Conservation (phyloP, 2,888 invertebrate species). For the Scrobipalpa costella region DNA sequence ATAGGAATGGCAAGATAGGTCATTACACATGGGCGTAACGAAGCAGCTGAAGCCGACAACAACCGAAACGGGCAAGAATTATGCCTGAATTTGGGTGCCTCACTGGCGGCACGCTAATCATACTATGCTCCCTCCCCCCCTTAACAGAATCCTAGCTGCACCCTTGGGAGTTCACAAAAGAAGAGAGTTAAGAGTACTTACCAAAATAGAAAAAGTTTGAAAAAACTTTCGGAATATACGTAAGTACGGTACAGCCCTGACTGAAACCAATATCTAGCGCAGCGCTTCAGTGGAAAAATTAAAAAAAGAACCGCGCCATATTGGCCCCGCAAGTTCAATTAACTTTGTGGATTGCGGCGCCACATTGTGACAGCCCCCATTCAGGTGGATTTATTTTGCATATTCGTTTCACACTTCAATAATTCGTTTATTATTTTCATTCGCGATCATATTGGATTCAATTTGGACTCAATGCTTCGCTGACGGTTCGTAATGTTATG, state of each 20-base stretch:
- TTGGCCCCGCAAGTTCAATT: slow-evolving; percentile 78
- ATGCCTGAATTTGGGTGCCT: no score
- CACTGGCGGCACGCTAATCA: no score
- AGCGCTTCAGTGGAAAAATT: slow-evolving; percentile 68
- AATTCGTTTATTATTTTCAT: slow-evolving; percentile 54
- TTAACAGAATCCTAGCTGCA: no score
- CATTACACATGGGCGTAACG: no score
- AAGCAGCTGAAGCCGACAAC: no score
- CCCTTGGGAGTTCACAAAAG: no score
- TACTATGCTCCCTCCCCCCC: no score
- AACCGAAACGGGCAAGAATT: no score
- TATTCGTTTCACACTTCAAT: slow-evolving; percentile 64
- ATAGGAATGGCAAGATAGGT: no score
- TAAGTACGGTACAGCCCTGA: slow-evolving; percentile 48
- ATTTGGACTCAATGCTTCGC: not conserved
- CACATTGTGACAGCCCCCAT: slow-evolving; percentile 62
- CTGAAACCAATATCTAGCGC: slow-evolving; percentile 41
- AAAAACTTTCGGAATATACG: no score
- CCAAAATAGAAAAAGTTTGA: no score
- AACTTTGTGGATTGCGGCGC: slow-evolving; percentile 59
- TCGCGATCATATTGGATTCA: slow-evolving; percentile 16
- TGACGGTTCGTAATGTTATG: not conserved
- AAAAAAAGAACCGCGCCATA: slow-evolving; percentile 61
- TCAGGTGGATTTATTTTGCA: slow-evolving; percentile 60
- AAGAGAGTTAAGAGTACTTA: no score